Evolutionary conservation across 2,888 invertebrate species (phyloP), one percentile per base, ranked within the genome.

Genomic region (Eubasilissa splendida): DNA sequence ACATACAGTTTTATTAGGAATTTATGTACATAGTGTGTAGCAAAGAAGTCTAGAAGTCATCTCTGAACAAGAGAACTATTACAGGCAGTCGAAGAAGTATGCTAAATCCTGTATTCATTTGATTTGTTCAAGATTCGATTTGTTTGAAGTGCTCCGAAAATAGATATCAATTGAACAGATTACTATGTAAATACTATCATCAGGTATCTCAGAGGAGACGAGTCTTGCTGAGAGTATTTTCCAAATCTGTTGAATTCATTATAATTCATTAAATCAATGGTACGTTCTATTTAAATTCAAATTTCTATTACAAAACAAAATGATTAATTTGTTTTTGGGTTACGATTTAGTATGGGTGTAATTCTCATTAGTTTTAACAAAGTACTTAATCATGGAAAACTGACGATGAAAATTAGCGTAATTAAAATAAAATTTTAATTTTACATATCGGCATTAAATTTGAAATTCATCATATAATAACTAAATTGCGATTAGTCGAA

Each of bases 271-370:
- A 42, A 42, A 42, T 42, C 42, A 42, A 1, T 10, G 11, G 2
- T 58, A 3, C n/a, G 58, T 58, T 10, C 12, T 42, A n/a, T 58
- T n/a, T 58, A 58, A 58, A 58, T 58, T 58, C 58, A 58, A 58
- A 58, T 58, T 58, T 11, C 12, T 11, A 5, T 3, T 4, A 58
- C 58, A 58, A 58, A 58, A n/a, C n/a, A n/a, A n/a, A n/a, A 58
- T 58, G 58, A n/a, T 58, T 58, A 58, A 58, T 58, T n/a, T n/a
- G 58, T 58, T 58, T n/a, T n/a, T 58, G 58, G 58, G 42, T 42
- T 5, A 42, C 7, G 42, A 7, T 58, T 58, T 58, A n/a, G 54
- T 50, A 70, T 82, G 84, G 83, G 83, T 84, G 84, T 84, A 83
- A 84, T 83, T 80, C 81, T 42, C 42, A 7, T 42, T 42, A 42